Base-by-base conservation (phyloP, 30 jellyfish, hydroid and myxozoan species). In the Hydra vulgaris region DNA sequence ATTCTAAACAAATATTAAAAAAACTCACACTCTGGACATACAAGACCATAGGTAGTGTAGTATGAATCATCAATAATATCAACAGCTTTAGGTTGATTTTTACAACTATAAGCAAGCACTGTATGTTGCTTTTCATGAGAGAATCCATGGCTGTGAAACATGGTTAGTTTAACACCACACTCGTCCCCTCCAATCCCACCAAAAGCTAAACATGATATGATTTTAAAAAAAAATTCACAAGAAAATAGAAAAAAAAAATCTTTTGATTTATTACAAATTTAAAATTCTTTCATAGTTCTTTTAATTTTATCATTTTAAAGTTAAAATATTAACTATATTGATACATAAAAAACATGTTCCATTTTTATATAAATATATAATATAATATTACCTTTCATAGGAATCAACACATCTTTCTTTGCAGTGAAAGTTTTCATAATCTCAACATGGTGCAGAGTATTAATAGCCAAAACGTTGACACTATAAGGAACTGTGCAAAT, bases 111-210 rank as follows among this genome's bases (percentile, higher is more conserved):
- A 15, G 23, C 7, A 5, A 80, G 72, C 15, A 21, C 61, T 12
- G 66, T 27, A 26, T 80, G 87, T 22, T 80, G 87, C n/a, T 61
- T 61, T 71, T 80, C 84, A 68, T 80, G 83, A 18, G 72, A 23
- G 27, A 21, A 21, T 15, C 72, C 81, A 20, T 80, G 74, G 25
- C 78, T 21, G 54, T 53, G 54, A 26, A 78, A 26, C 79, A 78
- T 78, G 1, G 18, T 69, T 0, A 78, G 76, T 22, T 66, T 66
- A 7, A 78, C 55, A 52, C 85, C 61, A 27, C 74, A 26, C 67
- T 78, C 85, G 27, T 68, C 75, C 27, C 85, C 85, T 8, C 85
- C 85, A 78, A 78, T 66, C 79, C 12, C 54, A 15, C 77, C 77
- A 12, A 77, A 22, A 53, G 79, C 85, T 78, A 78, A 20, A 68